phyloP scores from a whole-genome alignment of 2,113 vertebrate species.

The Scopus umbretta region DNA sequence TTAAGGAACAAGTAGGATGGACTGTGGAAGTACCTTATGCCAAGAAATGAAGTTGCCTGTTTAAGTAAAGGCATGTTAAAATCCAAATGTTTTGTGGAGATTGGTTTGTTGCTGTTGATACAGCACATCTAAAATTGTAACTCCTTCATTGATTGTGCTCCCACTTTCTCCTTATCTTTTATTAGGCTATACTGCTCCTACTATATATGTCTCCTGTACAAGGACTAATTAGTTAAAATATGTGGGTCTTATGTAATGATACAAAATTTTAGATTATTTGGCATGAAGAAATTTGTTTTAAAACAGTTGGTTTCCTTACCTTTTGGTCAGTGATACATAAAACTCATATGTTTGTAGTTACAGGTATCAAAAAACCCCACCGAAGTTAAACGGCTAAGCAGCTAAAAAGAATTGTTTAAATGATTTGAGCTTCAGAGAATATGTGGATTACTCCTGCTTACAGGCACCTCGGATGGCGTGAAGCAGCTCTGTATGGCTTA shows the following conservation, averaged over 20 bases:
- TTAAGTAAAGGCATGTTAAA: not conserved
- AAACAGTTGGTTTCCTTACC: not conserved
- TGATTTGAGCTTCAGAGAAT: not conserved
- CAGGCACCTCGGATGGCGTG: fast-evolving
- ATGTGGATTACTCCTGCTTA: not conserved
- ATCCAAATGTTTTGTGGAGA: not conserved
- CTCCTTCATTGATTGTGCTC: not conserved
- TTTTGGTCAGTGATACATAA: not conserved
- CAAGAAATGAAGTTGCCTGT: not conserved
- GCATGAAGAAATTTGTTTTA: not conserved
- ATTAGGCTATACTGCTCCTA: not conserved
- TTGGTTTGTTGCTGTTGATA: not conserved
- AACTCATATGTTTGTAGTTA: not conserved
- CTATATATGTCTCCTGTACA: not conserved
- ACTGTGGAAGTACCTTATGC: not conserved
- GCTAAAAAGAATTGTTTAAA: not conserved
- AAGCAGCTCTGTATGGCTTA: not conserved
- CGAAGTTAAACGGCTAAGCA: not conserved
- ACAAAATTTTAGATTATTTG: not conserved
- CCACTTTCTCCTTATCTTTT: not conserved
- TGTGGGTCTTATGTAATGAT: not conserved
- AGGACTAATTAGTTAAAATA: not conserved
- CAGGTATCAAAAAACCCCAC: not conserved
- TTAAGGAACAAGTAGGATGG: slow-evolving; percentile 38
- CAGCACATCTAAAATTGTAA: not conserved